phyloP scores from a whole-genome alignment of 2,113 vertebrate genomes.

The Gasterosteus aculeatus region DNA sequence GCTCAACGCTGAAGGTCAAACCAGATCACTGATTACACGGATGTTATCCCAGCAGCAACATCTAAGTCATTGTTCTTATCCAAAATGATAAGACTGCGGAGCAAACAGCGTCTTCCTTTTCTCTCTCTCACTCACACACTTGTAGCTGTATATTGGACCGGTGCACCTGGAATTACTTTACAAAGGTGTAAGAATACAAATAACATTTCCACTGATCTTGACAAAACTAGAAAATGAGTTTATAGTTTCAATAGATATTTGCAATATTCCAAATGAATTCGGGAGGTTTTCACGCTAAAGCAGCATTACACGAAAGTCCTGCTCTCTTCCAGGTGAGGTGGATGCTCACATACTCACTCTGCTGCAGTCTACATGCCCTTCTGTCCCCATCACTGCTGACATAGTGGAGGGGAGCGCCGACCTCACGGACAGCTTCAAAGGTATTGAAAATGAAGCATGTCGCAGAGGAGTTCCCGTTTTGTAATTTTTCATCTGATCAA shows the following conservation, averaged over 20 bases:
- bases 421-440: slow-evolving; percentile 87
- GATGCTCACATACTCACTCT: slow-evolving; percentile 86
- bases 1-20: background rate
- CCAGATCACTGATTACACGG: background rate
- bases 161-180: background rate
- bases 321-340: slow-evolving; percentile 82
- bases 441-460: slow-evolving; percentile 65
- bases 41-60: background rate
- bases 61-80: background rate
- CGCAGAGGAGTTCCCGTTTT: background rate
- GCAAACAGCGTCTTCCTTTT: background rate
- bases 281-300: background rate
- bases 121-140: background rate
- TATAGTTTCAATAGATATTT: background rate
- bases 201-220: no score
- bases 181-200: background rate
- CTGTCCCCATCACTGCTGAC: slow-evolving; percentile 79
- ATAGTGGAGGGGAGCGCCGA: slow-evolving; percentile 85
- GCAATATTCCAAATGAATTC: background rate
- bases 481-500: background rate
- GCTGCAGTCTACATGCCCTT: slow-evolving; percentile 80
- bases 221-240: no score
- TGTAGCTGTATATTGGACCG: background rate
- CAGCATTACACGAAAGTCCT: background rate
- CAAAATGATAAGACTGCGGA: background rate